A percentile compares a stretch with the other conserved stretches of the same genome.
Conservation (phyloP, 2,888 invertebrate species). For the Drosophila algonquin region DNA sequence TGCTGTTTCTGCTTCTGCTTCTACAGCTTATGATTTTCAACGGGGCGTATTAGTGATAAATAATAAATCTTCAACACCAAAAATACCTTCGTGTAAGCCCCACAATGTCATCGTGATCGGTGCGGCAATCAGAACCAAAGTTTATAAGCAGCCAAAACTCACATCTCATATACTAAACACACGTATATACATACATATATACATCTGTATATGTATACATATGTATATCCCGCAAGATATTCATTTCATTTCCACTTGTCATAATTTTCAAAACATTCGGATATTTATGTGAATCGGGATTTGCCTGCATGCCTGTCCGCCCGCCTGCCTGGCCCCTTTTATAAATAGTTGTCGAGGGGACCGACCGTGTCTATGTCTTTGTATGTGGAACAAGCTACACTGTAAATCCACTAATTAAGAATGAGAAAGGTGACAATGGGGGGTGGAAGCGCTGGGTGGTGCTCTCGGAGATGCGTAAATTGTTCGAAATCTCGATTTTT, state of each 20-base stretch:
- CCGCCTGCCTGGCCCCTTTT: constrained; percentile 43
- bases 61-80: constrained; percentile 66
- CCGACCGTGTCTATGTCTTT: constrained; percentile 4
- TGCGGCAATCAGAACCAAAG: constrained; percentile 26
- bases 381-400: constrained; percentile 36
- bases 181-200: neutral
- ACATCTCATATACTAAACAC: constrained; percentile 5
- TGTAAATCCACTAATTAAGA: constrained; percentile 77
- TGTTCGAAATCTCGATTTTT: constrained; percentile 51
- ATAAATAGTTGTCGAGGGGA: constrained; percentile 57
- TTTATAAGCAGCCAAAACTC: constrained; percentile 26
- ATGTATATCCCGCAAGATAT: constrained; percentile 19
- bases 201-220: neutral
- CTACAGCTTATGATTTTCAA: constrained; percentile 77
- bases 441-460: constrained; percentile 12
- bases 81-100: constrained; percentile 40
- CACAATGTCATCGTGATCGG: constrained; percentile 39
- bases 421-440: constrained; percentile 70
- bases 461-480: constrained; percentile 45
- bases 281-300: constrained; percentile 71
- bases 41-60: constrained; percentile 77
- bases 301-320: constrained; percentile 37
- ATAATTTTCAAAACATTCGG: constrained; percentile 64
- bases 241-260: constrained; percentile 59
- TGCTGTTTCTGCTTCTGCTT: constrained; percentile 25